Evolutionary conservation across 2,113 vertebrate genomes (phyloP), one percentile per base, ranked within the genome.

Genomic region (Equus przewalskii): DNA sequence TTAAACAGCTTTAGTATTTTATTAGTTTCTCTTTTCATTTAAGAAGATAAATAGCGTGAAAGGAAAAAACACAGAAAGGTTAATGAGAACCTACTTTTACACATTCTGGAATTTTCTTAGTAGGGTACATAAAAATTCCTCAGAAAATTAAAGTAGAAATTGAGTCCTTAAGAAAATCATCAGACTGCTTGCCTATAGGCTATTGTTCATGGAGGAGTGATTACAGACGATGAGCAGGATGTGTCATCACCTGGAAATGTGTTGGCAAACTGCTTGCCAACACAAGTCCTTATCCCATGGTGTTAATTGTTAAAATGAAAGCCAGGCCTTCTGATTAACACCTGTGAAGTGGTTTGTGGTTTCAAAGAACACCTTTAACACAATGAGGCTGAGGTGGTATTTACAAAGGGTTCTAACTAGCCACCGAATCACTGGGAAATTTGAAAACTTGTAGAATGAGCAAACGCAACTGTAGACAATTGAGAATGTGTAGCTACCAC

Each of bases 131-230:
- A 64, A 65, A 97, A 94, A 67, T 9, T 84, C 33, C 51, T 65
- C 21, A 16, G 30, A 94, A 96, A 49, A 41, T 65, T 95, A 89
- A 97, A 98, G 4, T n/a, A 89, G 56, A 95, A 81, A 67, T 21
- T 44, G n/a, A 60, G 91, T 96, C 80, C 88, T 97, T 81, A 98
- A 97, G 82, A 62, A 58, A 96, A 62, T 26, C 75, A 69, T n/a
- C 60, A 8, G 5, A 15, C 51, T 46, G 5, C 76, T 83, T 87
- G 12, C 22, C 28, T 21, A 19, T 19, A 15, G 54, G 36, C 58
- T 65, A 19, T 79, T 82, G 64, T 54, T 94, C 41, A 41, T 0
- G 4, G 36, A 92, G 36, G 21, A 69, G n/a, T 46, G 80, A n/a
- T 49, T 83, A 58, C 22, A 67, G 28, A 46, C 15, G 14, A n/a